Conservation (phyloP, 2,113 vertebrate species). For the Rhynchopsitta pachyrhyncha region DNA sequence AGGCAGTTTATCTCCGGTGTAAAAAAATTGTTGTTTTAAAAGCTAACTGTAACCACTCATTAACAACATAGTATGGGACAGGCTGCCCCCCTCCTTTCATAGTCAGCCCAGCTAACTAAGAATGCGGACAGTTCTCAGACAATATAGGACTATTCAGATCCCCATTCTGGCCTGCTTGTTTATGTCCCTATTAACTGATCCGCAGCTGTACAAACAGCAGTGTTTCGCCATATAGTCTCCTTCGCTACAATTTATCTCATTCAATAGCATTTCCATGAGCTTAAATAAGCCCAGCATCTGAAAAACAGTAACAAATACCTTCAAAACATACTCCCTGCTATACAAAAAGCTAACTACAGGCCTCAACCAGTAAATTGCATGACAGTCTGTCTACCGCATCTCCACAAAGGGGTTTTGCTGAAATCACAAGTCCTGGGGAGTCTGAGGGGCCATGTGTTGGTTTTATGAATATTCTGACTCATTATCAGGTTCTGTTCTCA, state of each 20-base stretch:
- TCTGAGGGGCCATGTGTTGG: conserved; percentile 5
- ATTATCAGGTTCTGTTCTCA: conserved; percentile 17
- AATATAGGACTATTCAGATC: conserved; percentile 36
- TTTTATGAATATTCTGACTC: conserved; percentile 39
- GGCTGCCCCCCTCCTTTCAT: not conserved
- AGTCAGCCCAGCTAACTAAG: conserved; percentile 12
- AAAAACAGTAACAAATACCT: not conserved
- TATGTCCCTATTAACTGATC: conserved; percentile 32
- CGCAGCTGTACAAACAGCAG: conserved; percentile 61
- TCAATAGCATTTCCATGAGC: not conserved
- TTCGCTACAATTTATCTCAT: not conserved
- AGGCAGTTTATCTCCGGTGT: not conserved
- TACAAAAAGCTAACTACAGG: not conserved
- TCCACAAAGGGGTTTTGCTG: not conserved
- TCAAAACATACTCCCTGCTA: not conserved
- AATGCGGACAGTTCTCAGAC: conserved; percentile 43
- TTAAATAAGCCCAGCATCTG: not conserved
- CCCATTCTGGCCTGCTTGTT: conserved; percentile 19
- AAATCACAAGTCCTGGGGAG: not conserved
- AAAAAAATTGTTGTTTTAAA: not conserved
- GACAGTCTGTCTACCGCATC: not conserved
- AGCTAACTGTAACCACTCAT: not conserved
- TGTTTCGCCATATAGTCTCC: not conserved
- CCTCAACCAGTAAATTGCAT: not conserved
- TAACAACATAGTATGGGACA: not conserved